Percentiles rank a stretch among this genome's conserved stretches.
Evolutionary conservation across 2,888 invertebrate genomes (phyloP).

Genomic region (Encarsia formosa): DNA sequence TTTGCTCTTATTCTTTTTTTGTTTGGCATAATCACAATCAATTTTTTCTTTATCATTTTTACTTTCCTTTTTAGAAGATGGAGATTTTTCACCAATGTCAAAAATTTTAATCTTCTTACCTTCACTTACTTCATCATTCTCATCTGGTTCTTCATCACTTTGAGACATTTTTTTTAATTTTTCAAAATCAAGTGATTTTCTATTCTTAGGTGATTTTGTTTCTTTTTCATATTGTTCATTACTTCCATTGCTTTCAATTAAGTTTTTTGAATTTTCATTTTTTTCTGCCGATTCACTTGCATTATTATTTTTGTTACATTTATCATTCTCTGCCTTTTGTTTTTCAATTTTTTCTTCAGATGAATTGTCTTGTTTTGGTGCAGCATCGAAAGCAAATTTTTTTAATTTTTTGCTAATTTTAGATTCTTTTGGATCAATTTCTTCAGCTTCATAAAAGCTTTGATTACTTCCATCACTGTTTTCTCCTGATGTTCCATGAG

Average conservation of each 20-base stretch:
- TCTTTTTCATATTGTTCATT: constrained; percentile 28
- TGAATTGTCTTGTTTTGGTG: neutral
- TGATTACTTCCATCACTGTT: too few relatives aligned
- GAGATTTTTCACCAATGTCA: neutral
- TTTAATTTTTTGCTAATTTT: constrained; percentile 4
- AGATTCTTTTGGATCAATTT: neutral
- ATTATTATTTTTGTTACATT: constrained; percentile 27
- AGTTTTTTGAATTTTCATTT: constrained; percentile 18
- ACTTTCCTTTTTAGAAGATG: neutral
- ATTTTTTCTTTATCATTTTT: constrained; percentile 4
- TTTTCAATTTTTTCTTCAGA: neutral
- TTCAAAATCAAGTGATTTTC: constrained; percentile 13
- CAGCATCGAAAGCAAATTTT: neutral
- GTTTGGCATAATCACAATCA: neutral
- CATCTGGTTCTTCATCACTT: constrained; percentile 22
- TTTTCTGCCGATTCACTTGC: too few relatives aligned
- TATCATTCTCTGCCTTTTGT: constrained; percentile 4
- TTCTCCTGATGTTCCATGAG: too few relatives aligned
- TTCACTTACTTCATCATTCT: neutral
- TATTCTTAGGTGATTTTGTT: too few relatives aligned
- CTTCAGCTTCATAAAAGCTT: too few relatives aligned
- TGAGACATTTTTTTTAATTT: constrained; percentile 21
- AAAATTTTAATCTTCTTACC: neutral
- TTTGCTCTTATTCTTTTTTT: constrained; percentile 7
- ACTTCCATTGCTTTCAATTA: constrained; percentile 6